Evolutionary conservation across 2,888 invertebrate genomes (phyloP).

Genomic region (Volucella inanis): DNA sequence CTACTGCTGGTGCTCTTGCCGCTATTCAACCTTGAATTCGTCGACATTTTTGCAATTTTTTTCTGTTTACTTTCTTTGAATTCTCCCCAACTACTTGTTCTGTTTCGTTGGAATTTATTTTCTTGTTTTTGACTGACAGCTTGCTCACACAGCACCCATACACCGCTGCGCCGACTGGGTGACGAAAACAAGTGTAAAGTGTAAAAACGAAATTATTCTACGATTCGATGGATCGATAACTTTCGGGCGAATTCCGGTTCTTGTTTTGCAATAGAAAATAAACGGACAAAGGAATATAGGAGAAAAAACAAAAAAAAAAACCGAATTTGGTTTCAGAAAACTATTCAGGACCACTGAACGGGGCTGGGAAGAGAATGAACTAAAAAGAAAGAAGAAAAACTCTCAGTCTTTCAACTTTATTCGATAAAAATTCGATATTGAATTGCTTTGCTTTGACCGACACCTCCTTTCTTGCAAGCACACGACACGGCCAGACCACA

Average conservation of each 20-base stretch:
- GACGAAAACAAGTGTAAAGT: conserved; percentile 15
- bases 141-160: conserved; percentile 38
- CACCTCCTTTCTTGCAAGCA: conserved; percentile 41
- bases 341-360: conserved; percentile 19
- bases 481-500: conserved; percentile 45
- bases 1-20: conserved; percentile 14
- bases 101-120: conserved; percentile 20
- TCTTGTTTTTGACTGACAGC: conserved; percentile 28
- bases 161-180: conserved; percentile 33
- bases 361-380: background rate
- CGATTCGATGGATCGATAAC: conserved; percentile 60
- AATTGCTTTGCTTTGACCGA: conserved; percentile 32
- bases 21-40: conserved; percentile 57
- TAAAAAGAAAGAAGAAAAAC: conserved; percentile 25
- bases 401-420: background rate
- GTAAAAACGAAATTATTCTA: conserved; percentile 40
- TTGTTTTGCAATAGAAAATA: background rate
- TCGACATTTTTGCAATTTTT: conserved; percentile 53
- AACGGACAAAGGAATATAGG: background rate
- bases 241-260: conserved; percentile 17
- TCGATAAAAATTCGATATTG: background rate
- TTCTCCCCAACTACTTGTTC: conserved; percentile 9
- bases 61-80: background rate
- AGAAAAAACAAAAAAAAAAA: conserved; percentile 20
- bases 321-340: conserved; percentile 1